phyloP scores from a whole-genome alignment of 2,113 vertebrate genomes.

The Saiga tatarica region DNA sequence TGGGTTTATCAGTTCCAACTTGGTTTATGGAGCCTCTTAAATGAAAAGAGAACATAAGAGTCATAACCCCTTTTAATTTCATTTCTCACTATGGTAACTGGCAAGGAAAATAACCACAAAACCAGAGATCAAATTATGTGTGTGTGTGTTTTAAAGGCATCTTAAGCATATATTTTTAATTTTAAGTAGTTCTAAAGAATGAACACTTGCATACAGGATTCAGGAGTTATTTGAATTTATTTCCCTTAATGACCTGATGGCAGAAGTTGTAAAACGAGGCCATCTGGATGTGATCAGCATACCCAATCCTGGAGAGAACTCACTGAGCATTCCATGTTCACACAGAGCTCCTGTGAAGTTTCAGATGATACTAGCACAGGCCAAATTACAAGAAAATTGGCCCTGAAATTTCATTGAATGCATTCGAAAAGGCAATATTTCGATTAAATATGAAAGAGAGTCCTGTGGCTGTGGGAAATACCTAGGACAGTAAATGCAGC shows the following conservation, averaged over 20 bases:
- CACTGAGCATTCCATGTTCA: not conserved
- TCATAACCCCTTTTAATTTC: slow-evolving; percentile 34
- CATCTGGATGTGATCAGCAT: slow-evolving; percentile 5
- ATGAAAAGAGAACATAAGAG: slow-evolving; percentile 30
- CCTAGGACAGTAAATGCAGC: not conserved
- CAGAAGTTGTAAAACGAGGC: slow-evolving; percentile 21
- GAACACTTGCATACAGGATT: not conserved
- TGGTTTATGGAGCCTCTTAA: slow-evolving; percentile 18
- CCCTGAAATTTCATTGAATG: not conserved
- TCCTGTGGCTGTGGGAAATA: not conserved
- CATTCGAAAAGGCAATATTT: not conserved
- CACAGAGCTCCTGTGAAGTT: not conserved
- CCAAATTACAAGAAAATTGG: slow-evolving; percentile 6
- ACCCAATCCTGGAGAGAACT: not conserved
- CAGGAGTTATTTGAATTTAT: slow-evolving; percentile 30
- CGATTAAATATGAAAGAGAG: slow-evolving; percentile 29
- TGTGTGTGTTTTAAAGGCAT: not conserved
- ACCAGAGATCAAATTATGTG: not conserved
- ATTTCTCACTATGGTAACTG: not conserved
- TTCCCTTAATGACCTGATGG: slow-evolving; percentile 15
- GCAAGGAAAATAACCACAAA: not conserved
- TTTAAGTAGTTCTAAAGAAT: slow-evolving; percentile 33
- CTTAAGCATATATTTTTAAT: slow-evolving; percentile 21
- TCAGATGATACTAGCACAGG: not conserved
- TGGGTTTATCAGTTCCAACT: slow-evolving; percentile 53